A percentile compares a stretch with the other conserved stretches of the same genome.
phyloP scores from a whole-genome alignment of 2,113 vertebrate genomes.

The Scopus umbretta region DNA sequence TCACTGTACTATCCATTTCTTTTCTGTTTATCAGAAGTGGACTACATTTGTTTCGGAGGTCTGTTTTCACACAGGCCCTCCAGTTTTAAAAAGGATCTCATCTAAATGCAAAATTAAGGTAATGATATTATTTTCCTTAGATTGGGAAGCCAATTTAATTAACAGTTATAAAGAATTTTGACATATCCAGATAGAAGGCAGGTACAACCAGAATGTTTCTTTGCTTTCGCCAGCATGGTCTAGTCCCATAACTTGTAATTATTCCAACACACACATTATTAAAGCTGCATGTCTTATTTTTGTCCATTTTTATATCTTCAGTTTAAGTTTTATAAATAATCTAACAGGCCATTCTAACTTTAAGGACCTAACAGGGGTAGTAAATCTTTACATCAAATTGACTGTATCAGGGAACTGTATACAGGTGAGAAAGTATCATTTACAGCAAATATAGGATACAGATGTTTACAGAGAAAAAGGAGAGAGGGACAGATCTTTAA shows the following conservation, averaged over 20 bases:
- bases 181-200: background rate
- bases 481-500: background rate
- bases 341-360: background rate
- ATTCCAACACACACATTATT: background rate
- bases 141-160: background rate
- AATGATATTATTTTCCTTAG: background rate
- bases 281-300: background rate
- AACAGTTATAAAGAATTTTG: background rate
- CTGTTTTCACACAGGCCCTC: background rate
- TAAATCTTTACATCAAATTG: conserved; percentile 44
- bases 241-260: background rate
- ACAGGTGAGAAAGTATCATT: conserved; percentile 25
- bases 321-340: conserved; percentile 48
- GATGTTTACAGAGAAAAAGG: conserved; percentile 10
- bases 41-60: background rate
- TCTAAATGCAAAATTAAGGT: background rate
- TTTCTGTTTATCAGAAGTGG: background rate
- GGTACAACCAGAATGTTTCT: background rate
- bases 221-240: background rate
- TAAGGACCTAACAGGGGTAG: background rate
- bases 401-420: conserved; percentile 2
- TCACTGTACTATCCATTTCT: background rate
- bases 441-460: conserved; percentile 24
- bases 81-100: background rate
- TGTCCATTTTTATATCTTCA: conserved; percentile 3